Percentiles rank a stretch among this genome's conserved stretches.
Conservation (phyloP, 1,140 invertebrate genomes). For the Zaprionus inermis region DNA sequence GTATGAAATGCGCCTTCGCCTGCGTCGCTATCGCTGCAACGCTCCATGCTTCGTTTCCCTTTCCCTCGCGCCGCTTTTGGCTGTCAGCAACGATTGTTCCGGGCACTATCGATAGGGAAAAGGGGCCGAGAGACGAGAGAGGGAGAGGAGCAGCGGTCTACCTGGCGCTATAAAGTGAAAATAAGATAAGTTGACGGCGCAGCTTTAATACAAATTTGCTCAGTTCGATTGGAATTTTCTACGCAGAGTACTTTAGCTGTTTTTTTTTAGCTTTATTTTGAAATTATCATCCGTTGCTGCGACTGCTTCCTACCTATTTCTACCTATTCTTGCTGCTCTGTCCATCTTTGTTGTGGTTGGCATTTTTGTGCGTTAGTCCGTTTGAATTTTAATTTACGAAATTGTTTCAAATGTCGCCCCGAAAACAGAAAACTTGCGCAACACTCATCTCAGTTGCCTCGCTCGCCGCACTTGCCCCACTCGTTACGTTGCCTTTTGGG, state of each 20-base stretch:
- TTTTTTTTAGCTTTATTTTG: constrained; percentile 17
- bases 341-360: constrained; percentile 17
- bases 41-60: not conserved
- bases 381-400: constrained; percentile 75
- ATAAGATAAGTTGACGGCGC: constrained; percentile 9
- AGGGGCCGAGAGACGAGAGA: not conserved
- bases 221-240: not conserved
- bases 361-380: constrained; percentile 67
- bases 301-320: not conserved
- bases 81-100: constrained; percentile 2
- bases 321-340: not conserved
- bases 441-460: constrained; percentile 25
- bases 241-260: not conserved
- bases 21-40: not conserved
- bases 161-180: constrained; percentile 6
- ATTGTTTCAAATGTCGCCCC: constrained; percentile 59
- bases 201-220: not conserved
- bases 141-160: not conserved
- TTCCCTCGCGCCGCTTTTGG: not conserved
- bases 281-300: constrained; percentile 38
- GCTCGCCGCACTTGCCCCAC: not conserved
- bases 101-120: not conserved
- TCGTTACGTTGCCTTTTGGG: constrained; percentile 30
- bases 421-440: constrained; percentile 62
- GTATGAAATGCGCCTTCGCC: constrained; percentile 15